Percentiles rank a stretch among this genome's conserved stretches.
Evolutionary conservation across 92 coral and sea anemone genomes (phyloP).

Genomic region (Parazoanthus swiftii): DNA sequence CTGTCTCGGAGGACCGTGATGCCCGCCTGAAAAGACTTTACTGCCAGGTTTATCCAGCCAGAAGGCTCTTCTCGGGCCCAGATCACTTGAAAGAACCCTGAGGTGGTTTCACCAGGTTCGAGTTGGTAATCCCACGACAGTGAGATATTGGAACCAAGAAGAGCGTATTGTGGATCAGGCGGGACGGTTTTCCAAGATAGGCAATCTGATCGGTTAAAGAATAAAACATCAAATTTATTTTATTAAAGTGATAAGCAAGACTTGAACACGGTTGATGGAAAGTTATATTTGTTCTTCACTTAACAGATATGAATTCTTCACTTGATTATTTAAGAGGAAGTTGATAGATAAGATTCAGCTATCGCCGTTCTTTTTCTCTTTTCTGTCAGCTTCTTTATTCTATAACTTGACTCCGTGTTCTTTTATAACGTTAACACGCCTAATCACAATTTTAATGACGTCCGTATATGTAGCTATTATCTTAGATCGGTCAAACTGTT

Average conservation of each 20-base stretch:
- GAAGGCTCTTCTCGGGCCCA: constrained; percentile 49
- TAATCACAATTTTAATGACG: too few relatives aligned
- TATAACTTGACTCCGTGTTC: too few relatives aligned
- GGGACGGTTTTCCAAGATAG: constrained; percentile 61
- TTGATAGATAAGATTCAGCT: too few relatives aligned
- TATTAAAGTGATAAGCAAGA: background rate
- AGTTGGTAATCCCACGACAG: constrained; percentile 57
- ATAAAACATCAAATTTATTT: background rate
- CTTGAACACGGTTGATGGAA: too few relatives aligned
- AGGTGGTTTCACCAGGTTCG: constrained; percentile 49
- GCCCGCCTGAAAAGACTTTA: constrained; percentile 54
- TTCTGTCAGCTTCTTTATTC: too few relatives aligned
- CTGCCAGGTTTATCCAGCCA: constrained; percentile 57
- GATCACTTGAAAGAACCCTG: constrained; percentile 56
- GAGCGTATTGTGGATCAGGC: constrained; percentile 34
- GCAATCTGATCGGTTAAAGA: constrained; percentile 28
- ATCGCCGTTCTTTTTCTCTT: too few relatives aligned
- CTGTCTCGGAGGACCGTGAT: constrained; percentile 52
- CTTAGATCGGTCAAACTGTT: too few relatives aligned
- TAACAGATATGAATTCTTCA: too few relatives aligned
- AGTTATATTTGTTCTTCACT: too few relatives aligned
- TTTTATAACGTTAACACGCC: too few relatives aligned
- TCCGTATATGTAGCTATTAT: too few relatives aligned
- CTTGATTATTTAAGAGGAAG: too few relatives aligned
- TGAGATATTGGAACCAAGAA: constrained; percentile 54